Base-by-base conservation (phyloP, 23 tunicate genomes). In the Diplosoma virens region DNA sequence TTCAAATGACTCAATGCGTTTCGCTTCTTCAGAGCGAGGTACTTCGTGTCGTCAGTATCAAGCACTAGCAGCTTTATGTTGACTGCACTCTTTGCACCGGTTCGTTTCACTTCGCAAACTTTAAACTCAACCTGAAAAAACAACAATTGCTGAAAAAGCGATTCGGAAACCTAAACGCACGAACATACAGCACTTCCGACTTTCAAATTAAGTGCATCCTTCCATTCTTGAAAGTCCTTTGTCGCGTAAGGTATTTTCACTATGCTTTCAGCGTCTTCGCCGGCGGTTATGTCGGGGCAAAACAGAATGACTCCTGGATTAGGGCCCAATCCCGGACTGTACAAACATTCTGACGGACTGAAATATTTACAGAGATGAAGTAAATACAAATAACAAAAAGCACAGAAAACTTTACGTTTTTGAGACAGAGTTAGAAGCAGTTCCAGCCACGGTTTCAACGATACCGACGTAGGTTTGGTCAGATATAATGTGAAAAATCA, bases 261-360 rank as follows among this genome's bases (percentile, higher is more conserved):
- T 17, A 84, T 29, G 30, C 37, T 66, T 30, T 74, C 80, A 82
- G 20, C 60, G 24, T 53, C 17, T 41, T 71, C 71, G 11, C 64
- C 71, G 21, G 50, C 64, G 29, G 47, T 66, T 31, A 32, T 33
- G 29, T 81, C 55, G 28, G 59, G 47, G 1, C 81, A 80, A 64
- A 82, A 89, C 30, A 65, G 64, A 23, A 90, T 83, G 22, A 80
- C 66, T 18, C 97, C 97, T 16, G 97, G 86, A 58, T 84, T 90
- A n/a, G 97, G 89, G 20, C 89, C 97, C 46, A 84, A 79, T 31
- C 84, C 86, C 1, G 97, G 97, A 58, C 97, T 90, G 37, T 85
- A 61, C 68, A 89, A 60, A 84, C 96, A 89, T 0, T 89, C 96
- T 5, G 81, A 64, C 1, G 87, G 81, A 27, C 87, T 82, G 61